Conservation (phyloP, 2,888 invertebrate species). For the Cheilosia vulpina region DNA sequence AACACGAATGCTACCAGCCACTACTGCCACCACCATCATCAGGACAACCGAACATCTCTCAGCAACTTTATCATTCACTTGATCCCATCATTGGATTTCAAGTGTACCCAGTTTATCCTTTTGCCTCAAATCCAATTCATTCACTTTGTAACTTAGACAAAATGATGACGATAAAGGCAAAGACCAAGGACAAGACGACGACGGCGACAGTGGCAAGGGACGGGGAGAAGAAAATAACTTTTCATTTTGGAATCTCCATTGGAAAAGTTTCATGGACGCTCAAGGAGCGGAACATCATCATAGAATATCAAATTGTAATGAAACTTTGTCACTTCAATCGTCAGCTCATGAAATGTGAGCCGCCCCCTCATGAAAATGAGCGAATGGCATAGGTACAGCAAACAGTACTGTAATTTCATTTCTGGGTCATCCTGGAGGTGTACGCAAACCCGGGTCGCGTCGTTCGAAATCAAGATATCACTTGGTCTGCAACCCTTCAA, state of each 20-base stretch:
- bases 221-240: slow-evolving; percentile 55
- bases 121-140: slow-evolving; percentile 68
- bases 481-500: slow-evolving; percentile 36
- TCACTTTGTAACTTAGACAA: slow-evolving; percentile 71
- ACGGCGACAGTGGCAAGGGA: background rate
- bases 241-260: slow-evolving; percentile 64
- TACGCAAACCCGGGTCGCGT: slow-evolving; percentile 27
- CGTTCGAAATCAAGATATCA: slow-evolving; percentile 46
- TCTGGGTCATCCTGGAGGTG: slow-evolving; percentile 5
- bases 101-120: slow-evolving; percentile 66
- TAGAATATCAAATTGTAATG: slow-evolving; percentile 69
- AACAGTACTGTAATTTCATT: background rate
- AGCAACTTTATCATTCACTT: slow-evolving; percentile 55
- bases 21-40: background rate
- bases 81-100: slow-evolving; percentile 73
- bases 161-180: slow-evolving; percentile 41
- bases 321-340: slow-evolving; percentile 72
- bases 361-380: background rate
- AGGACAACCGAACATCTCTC: slow-evolving; percentile 44
- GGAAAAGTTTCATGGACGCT: slow-evolving; percentile 62
- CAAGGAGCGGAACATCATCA: slow-evolving; percentile 50
- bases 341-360: slow-evolving; percentile 69
- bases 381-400: background rate
- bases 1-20: slow-evolving; percentile 39
- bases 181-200: slow-evolving; percentile 13